These are phyloP conservation scores for Zapornia atra DNA, from an alignment of 2,113 vertebrate genomes.

Conservation along the genomic window DNA sequence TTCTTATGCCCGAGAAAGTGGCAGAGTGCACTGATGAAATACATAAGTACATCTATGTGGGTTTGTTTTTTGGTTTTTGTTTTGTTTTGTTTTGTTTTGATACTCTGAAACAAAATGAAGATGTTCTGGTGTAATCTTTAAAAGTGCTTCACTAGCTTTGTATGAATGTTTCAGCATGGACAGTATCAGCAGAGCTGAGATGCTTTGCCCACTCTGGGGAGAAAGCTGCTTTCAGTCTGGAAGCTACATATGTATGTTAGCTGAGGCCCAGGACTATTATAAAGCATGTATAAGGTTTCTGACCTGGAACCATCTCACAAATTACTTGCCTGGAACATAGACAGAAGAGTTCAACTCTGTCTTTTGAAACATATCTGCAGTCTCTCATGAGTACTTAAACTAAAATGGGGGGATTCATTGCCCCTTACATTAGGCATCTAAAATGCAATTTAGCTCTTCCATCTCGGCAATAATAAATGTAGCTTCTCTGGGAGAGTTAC, in stretches of 20 bases:
- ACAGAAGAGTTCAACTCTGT: not conserved
- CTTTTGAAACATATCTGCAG: not conserved
- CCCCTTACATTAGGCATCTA: not conserved
- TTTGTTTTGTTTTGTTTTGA: not conserved
- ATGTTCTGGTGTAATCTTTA: not conserved
- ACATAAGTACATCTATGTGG: not conserved
- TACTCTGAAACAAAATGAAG: not conserved
- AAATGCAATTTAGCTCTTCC: not conserved
- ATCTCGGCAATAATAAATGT: not conserved
- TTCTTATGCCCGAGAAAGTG: not conserved
- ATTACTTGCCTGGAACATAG: not conserved
- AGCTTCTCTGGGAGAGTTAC: not conserved
- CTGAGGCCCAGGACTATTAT: not conserved
- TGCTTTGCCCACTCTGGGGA: not conserved
- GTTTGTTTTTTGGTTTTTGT: not conserved
- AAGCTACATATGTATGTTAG: not conserved
- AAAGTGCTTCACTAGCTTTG: not conserved
- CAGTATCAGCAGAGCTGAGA: not conserved
- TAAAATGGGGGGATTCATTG: not conserved
- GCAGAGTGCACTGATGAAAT: not conserved
- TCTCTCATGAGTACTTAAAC: not conserved
- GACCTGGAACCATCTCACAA: not conserved
- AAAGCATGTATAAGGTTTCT: not conserved
- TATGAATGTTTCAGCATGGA: not conserved
- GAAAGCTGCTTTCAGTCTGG: not conserved